Conservation (phyloP, 2,797 vertebrate genomes). For the Typhlichthys eigenmanni region DNA sequence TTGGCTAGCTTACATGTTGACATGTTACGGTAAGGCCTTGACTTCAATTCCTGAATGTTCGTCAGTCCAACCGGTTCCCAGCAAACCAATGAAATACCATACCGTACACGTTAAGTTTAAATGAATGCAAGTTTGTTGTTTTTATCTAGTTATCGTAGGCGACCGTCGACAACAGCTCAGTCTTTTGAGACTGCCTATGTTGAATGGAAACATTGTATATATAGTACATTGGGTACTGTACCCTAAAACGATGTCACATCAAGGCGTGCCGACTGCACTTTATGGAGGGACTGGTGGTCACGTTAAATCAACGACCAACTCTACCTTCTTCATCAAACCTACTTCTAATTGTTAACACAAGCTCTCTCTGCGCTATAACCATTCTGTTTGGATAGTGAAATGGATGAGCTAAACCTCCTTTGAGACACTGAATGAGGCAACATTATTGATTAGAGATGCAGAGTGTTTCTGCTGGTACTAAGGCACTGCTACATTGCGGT, state of each 20-base stretch:
- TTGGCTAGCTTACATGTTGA: slow-evolving; percentile 34
- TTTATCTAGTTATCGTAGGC: background rate
- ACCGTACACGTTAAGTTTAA: no score
- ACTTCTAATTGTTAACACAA: background rate
- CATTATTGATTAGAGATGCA: background rate
- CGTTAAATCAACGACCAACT: no score
- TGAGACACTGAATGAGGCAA: background rate
- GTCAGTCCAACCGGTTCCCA: slow-evolving; percentile 31
- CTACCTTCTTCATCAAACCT: no score
- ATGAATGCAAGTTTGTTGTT: no score
- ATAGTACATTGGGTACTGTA: no score
- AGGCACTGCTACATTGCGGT: background rate
- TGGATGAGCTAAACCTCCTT: background rate
- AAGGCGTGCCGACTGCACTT: no score
- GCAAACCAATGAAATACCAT: background rate
- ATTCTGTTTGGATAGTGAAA: background rate
- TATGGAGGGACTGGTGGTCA: no score
- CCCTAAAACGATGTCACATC: no score
- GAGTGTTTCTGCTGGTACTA: no score
- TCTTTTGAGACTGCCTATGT: slow-evolving; percentile 26
- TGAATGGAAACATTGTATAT: slow-evolving; percentile 3
- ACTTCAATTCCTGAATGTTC: slow-evolving; percentile 12
- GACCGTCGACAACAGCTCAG: slow-evolving; percentile 5
- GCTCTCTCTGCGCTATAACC: background rate
- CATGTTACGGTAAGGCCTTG: slow-evolving; percentile 42